Evolutionary conservation across 1,140 invertebrate genomes (phyloP).

Genomic region (Pseudomyrmex sp.): DNA sequence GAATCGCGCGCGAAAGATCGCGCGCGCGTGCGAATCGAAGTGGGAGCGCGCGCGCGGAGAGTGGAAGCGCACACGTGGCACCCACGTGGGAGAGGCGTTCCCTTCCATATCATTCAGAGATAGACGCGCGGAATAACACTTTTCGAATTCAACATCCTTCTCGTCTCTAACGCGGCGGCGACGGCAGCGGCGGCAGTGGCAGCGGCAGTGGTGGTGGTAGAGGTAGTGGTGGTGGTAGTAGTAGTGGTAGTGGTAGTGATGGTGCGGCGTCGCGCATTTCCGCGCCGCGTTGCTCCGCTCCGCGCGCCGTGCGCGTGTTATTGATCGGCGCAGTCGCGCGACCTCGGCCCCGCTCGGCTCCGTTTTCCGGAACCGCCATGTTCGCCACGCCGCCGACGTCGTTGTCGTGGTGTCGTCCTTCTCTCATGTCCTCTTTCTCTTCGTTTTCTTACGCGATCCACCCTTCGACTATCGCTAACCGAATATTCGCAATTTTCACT

Average conservation of each 20-base stretch:
- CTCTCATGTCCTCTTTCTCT: slow-evolving; percentile 9
- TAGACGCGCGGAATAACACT: slow-evolving; percentile 85
- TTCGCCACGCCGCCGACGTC: slow-evolving; percentile 76
- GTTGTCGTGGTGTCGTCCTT: slow-evolving; percentile 64
- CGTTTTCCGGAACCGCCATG: slow-evolving; percentile 78
- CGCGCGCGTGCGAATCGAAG: slow-evolving; percentile 21
- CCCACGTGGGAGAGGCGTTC: slow-evolving; percentile 85
- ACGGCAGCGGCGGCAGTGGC: neutral
- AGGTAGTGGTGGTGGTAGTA: no score
- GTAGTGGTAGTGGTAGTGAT: no score
- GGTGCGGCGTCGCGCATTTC: slow-evolving; percentile 17
- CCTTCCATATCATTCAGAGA: slow-evolving; percentile 86
- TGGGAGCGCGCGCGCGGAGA: slow-evolving; percentile 63
- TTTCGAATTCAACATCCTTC: slow-evolving; percentile 85
- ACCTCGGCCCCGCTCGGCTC: slow-evolving; percentile 78
- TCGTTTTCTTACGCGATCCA: slow-evolving; percentile 20
- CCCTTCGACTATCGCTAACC: slow-evolving; percentile 18
- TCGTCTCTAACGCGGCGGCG: slow-evolving; percentile 67
- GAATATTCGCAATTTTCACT: slow-evolving; percentile 32
- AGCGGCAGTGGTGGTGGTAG: no score
- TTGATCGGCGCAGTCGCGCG: slow-evolving; percentile 81
- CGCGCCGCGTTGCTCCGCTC: neutral
- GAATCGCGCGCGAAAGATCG: slow-evolving; percentile 30
- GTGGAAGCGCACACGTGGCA: slow-evolving; percentile 83
- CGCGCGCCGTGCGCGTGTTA: slow-evolving; percentile 26